Evolutionary conservation across 1,140 invertebrate genomes (phyloP), one percentile per base, ranked within the genome.

Genomic region (Trissolcus basalis): DNA sequence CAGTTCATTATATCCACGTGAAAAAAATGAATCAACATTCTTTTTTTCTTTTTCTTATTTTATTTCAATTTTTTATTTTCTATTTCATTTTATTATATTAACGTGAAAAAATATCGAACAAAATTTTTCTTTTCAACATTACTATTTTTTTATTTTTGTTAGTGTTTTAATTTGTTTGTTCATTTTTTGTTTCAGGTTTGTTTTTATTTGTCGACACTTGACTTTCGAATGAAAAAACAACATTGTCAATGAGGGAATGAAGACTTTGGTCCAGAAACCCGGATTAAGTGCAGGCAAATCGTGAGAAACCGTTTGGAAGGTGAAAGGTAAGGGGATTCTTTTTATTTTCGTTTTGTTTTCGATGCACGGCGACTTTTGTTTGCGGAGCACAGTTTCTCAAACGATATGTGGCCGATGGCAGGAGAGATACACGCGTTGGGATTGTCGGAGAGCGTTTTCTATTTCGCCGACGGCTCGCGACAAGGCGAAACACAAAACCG

Each of bases 401-500:
- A 49, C 47, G 71, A 72, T 64, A 67, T 64, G 68, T 71, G 47
- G 32, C 32, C 61, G 70, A 78, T 78, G 65, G 70, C 49, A 55
- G 15, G 27, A 36, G 59, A 68, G 69, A 78, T 65, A 73, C 65
- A 59, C 73, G 50, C 61, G 56, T 56, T 60, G 60, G 55, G 43
- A 80, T 77, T 70, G 71, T 56, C 45, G 63, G 67, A 70, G 72
- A 80, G 44, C 67, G 70, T 81, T 81, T 78, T 78, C 80, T 79
- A 78, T 81, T 81, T 74, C 75, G 68, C 45, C 65, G 56, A 50
- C 50, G 67, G 64, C 55, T 54, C 51, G 59, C 70, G 68, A 74
- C 67, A 80, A 80, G 55, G 71, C 77, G 81, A 85, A 85, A 85
- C 61, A 79, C 82, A 82, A 84, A 87, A 86, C 83, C 83, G 83